A percentile compares a stretch with the other conserved stretches of the same genome.
Conservation (phyloP, 2,113 vertebrate genomes). For the Cololabis saira region DNA sequence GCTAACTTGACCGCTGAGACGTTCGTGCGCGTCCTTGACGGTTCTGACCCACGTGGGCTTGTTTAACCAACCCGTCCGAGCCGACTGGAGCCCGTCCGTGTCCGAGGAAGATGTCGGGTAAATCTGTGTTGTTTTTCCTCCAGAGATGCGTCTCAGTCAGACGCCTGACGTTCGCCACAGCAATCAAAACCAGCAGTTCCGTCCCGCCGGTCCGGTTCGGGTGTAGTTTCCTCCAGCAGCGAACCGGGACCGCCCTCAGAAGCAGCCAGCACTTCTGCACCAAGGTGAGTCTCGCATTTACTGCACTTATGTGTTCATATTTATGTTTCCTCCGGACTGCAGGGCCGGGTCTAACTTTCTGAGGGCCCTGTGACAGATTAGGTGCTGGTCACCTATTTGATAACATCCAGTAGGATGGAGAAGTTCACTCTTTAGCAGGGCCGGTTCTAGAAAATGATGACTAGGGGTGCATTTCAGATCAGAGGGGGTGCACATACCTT, state of each 20-base stretch:
- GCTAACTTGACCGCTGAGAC: background rate
- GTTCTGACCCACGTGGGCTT: constrained; percentile 52
- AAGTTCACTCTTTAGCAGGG: no score
- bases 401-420: no score
- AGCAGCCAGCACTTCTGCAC: constrained; percentile 39
- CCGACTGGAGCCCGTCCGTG: background rate
- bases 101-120: constrained; percentile 58
- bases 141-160: constrained; percentile 47
- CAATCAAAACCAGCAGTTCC: background rate
- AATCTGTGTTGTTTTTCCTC: constrained; percentile 38
- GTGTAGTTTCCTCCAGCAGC: constrained; percentile 9
- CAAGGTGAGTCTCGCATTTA: constrained; percentile 43
- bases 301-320: no score
- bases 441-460: no score
- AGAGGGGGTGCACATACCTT: no score
- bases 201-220: background rate
- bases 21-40: constrained; percentile 52
- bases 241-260: background rate
- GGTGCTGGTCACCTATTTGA: no score
- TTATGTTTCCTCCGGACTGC: no score
- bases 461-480: no score
- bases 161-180: background rate
- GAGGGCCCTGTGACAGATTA: no score
- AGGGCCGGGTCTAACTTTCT: no score
- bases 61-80: no score